phyloP scores from a whole-genome alignment of 1,140 invertebrate genomes.

The Acromyrmex charruanus region DNA sequence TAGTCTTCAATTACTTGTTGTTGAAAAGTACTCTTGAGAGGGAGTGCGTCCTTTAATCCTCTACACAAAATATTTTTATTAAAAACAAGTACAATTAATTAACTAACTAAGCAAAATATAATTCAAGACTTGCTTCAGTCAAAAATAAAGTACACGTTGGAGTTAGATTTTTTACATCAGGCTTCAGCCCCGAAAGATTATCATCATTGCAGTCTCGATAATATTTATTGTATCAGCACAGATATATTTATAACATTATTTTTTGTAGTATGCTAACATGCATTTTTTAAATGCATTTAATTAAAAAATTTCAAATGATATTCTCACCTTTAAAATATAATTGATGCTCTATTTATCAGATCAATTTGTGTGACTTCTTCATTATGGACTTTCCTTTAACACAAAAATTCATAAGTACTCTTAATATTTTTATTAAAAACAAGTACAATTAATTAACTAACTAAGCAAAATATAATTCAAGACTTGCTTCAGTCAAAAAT shows the following conservation, averaged over 20 bases:
- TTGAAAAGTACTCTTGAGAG: not conserved
- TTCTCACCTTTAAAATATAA: slow-evolving; percentile 30
- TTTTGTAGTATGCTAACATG: not conserved
- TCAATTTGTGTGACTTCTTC: slow-evolving; percentile 8
- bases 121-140: slow-evolving; percentile 42
- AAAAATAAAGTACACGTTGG: slow-evolving; percentile 73
- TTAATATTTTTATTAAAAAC: slow-evolving; percentile 32
- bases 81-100: slow-evolving; percentile 48
- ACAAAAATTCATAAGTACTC: slow-evolving; percentile 3
- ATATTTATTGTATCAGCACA: slow-evolving; percentile 23
- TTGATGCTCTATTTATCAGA: not conserved
- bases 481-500: slow-evolving; percentile 10
- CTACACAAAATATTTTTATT: not conserved
- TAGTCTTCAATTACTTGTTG: not conserved
- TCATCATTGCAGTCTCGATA: slow-evolving; percentile 72
- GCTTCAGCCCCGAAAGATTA: slow-evolving; percentile 77
- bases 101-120: slow-evolving; percentile 9
- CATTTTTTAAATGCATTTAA: not conserved
- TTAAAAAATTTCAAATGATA: not conserved
- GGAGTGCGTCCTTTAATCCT: not conserved
- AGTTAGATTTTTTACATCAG: slow-evolving; percentile 67
- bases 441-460: slow-evolving; percentile 31
- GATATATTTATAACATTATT: not conserved
- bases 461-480: not conserved
- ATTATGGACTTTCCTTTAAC: not conserved